Evolutionary conservation across 2,113 vertebrate species (phyloP).

Genomic region (Acrocephalus arundinaceus): DNA sequence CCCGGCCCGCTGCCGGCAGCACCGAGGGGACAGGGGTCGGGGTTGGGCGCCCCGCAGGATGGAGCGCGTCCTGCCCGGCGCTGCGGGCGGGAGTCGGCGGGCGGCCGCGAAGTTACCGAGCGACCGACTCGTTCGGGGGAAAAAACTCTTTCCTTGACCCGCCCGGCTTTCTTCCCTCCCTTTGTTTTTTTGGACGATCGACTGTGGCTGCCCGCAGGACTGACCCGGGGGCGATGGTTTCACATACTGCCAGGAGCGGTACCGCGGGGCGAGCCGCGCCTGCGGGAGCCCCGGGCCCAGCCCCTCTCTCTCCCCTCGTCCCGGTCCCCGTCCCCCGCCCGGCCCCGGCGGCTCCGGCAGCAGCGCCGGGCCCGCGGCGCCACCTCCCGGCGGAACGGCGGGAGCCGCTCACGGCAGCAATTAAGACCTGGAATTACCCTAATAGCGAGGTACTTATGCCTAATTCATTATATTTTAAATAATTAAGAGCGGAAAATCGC

Average conservation of each 20-base stretch:
- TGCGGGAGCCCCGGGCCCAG: no score
- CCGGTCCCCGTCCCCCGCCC: neutral
- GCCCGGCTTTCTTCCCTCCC: neutral
- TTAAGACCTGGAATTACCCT: slow-evolving; percentile 67
- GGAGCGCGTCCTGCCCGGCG: neutral
- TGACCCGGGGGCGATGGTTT: neutral
- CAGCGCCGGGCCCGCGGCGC: slow-evolving; percentile 73
- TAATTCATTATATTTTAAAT: slow-evolving; percentile 66
- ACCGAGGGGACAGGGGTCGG: neutral
- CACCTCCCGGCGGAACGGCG: slow-evolving; percentile 72
- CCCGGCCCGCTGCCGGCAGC: neutral
- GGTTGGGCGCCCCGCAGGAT: neutral
- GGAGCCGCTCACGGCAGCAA: slow-evolving; percentile 36
- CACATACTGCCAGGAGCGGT: neutral
- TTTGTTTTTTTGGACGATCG: neutral
- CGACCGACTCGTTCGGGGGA: neutral
- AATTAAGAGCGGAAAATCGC: neutral
- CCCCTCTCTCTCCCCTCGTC: fast-evolving
- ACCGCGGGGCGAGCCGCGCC: neutral
- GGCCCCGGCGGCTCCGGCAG: neutral
- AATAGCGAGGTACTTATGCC: slow-evolving; percentile 56
- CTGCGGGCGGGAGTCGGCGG: neutral
- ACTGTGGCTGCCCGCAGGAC: neutral
- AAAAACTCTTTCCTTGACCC: neutral
- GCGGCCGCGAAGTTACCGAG: neutral